Evolutionary conservation across 2,888 invertebrate genomes (phyloP).

Genomic region (Ditylenchus weischeri): DNA sequence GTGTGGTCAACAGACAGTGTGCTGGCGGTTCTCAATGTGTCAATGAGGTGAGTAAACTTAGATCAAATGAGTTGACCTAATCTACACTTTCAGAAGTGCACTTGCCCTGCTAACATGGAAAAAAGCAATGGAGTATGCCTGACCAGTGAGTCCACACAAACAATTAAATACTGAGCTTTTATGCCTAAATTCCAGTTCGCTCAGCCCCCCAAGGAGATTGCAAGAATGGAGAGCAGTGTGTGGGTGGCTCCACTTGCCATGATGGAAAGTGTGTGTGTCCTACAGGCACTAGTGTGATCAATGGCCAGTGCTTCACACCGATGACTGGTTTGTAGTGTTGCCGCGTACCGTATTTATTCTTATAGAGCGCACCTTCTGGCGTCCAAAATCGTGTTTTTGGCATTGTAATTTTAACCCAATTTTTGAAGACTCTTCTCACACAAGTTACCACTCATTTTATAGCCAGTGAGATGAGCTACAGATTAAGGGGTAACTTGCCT

Average conservation of each 20-base stretch:
- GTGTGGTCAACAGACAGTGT: constrained; percentile 57
- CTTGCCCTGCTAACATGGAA: constrained; percentile 37
- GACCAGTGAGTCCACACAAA: constrained; percentile 24
- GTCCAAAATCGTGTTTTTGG: too few relatives aligned
- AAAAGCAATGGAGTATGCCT: constrained; percentile 40
- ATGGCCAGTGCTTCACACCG: constrained; percentile 54
- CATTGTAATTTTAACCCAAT: too few relatives aligned
- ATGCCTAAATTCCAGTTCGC: constrained; percentile 30
- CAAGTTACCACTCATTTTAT: too few relatives aligned
- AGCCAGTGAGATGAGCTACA: too few relatives aligned
- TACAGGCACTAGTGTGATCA: constrained; percentile 41
- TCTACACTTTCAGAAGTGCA: constrained; percentile 16
- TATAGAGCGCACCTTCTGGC: too few relatives aligned
- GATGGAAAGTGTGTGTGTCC: constrained; percentile 55
- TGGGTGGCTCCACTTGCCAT: constrained; percentile 54
- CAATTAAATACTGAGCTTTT: constrained; percentile 3
- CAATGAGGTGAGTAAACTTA: constrained; percentile 25
- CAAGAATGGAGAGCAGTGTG: constrained; percentile 47
- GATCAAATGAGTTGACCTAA: too few relatives aligned
- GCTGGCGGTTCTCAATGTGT: constrained; percentile 52
- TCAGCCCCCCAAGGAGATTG: constrained; percentile 38
- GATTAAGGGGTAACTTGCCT: too few relatives aligned
- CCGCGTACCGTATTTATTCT: too few relatives aligned
- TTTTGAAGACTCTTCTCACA: too few relatives aligned
- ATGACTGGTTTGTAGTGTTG: constrained; percentile 55